A percentile compares a stretch with the other conserved stretches of the same genome.
These are phyloP conservation scores for Orius insidiosus DNA, from an alignment of 1,140 invertebrate genomes.

Conservation along the genomic window DNA sequence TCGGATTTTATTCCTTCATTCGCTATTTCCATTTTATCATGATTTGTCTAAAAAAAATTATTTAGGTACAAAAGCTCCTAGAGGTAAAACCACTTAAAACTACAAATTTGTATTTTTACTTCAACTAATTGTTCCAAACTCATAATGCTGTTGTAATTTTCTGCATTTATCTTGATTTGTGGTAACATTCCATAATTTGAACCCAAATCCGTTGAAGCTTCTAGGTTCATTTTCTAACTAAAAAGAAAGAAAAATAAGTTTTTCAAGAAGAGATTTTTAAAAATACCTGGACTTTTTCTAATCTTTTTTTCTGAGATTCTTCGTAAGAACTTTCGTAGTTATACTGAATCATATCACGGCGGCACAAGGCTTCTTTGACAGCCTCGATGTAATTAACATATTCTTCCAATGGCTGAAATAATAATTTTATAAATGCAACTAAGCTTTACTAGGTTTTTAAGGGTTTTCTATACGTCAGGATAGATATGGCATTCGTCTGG, in stretches of 20 bases:
- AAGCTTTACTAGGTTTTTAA: too few species aligned
- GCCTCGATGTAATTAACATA: constrained; percentile 51
- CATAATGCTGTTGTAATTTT: constrained; percentile 32
- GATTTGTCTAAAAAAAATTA: constrained; percentile 22
- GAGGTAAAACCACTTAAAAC: too few species aligned
- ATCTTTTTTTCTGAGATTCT: constrained; percentile 40
- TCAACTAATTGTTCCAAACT: constrained; percentile 36
- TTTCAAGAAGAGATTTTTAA: too few species aligned
- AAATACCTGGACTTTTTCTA: constrained; percentile 44
- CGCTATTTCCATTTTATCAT: constrained; percentile 49
- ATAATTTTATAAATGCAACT: constrained; percentile 14
- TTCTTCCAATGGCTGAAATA: constrained; percentile 39
- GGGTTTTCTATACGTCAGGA: too few species aligned
- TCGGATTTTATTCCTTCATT: constrained; percentile 55
- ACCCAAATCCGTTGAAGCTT: constrained; percentile 19
- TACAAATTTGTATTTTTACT: constrained; percentile 19
- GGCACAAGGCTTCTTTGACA: constrained; percentile 44
- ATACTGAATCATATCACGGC: constrained; percentile 48
- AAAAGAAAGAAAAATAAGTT: too few species aligned
- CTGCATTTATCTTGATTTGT: constrained; percentile 35
- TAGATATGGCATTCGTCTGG: too few species aligned
- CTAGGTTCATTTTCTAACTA: constrained; percentile 22
- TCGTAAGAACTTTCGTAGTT: constrained; percentile 48
- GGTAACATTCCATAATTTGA: constrained; percentile 33
- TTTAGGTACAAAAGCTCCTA: too few species aligned